Evolutionary conservation across 2,888 invertebrate genomes (phyloP).

Genomic region (Protophormia terraenovae): DNA sequence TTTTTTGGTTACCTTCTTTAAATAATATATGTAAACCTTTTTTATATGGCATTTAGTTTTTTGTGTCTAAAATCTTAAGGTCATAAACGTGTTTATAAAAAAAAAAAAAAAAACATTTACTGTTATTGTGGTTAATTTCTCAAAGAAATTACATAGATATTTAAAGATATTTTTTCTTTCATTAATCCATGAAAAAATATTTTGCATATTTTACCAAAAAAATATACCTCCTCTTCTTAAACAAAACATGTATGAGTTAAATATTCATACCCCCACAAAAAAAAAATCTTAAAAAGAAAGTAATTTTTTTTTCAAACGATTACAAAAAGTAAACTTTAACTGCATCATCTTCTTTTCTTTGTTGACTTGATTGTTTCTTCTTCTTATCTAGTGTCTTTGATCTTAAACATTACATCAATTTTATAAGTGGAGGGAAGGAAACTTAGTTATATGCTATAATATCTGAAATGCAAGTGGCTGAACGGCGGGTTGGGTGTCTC

Average conservation of each 20-base stretch:
- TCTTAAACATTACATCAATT: slow-evolving; percentile 45
- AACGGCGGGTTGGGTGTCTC: neutral
- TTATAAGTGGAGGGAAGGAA: slow-evolving; percentile 2
- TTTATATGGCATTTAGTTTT: neutral
- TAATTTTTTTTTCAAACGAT: neutral
- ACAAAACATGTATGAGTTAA: neutral
- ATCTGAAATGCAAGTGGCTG: slow-evolving; percentile 2
- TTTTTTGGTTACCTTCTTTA: neutral
- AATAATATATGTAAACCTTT: neutral
- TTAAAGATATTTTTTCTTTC: neutral
- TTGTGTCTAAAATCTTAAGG: neutral
- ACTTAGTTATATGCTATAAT: neutral
- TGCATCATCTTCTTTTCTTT: neutral
- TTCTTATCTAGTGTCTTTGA: slow-evolving; percentile 31
- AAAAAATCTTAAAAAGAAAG: slow-evolving; percentile 9
- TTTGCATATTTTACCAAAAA: neutral
- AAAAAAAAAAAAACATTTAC: neutral
- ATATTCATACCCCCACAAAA: neutral
- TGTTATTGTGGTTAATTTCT: neutral
- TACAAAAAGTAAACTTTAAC: neutral
- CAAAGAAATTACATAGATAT: neutral
- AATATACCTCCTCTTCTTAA: neutral
- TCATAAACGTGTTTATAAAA: slow-evolving; percentile 6
- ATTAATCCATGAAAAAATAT: neutral
- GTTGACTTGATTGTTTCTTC: neutral